Evolutionary conservation across 2,797 vertebrate species (phyloP).

Genomic region (Tauraco hartlaubi): DNA sequence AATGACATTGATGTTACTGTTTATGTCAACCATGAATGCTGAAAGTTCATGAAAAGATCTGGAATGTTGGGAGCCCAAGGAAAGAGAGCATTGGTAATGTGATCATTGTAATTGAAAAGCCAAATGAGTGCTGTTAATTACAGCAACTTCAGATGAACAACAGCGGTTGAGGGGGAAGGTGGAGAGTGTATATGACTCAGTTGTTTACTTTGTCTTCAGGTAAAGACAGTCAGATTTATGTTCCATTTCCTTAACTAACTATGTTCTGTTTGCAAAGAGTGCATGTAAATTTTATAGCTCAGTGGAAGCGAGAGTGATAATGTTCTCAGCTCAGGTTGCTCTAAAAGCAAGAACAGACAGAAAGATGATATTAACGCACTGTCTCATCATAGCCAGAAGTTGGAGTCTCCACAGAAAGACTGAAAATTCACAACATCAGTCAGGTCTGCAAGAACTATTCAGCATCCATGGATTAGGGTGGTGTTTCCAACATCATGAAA

Average conservation of each 20-base stretch:
- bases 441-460: neutral
- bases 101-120: neutral
- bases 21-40: neutral
- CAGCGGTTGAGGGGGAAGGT: neutral
- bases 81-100: neutral
- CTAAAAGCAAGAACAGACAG: neutral
- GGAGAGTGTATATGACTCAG: neutral
- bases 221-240: neutral
- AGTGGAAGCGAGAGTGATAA: neutral
- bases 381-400: neutral
- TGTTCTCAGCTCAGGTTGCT: neutral
- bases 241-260: neutral
- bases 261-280: neutral
- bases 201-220: neutral
- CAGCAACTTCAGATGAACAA: neutral
- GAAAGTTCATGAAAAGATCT: neutral
- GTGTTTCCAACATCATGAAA: neutral
- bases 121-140: neutral
- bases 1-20: neutral
- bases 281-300: neutral
- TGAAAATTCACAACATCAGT: neutral
- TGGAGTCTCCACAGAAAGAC: neutral
- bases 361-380: neutral
- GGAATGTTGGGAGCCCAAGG: neutral
- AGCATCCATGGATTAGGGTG: neutral